phyloP scores from a whole-genome alignment of 23 tunicate species.

The Clavelina lepadiformis region DNA sequence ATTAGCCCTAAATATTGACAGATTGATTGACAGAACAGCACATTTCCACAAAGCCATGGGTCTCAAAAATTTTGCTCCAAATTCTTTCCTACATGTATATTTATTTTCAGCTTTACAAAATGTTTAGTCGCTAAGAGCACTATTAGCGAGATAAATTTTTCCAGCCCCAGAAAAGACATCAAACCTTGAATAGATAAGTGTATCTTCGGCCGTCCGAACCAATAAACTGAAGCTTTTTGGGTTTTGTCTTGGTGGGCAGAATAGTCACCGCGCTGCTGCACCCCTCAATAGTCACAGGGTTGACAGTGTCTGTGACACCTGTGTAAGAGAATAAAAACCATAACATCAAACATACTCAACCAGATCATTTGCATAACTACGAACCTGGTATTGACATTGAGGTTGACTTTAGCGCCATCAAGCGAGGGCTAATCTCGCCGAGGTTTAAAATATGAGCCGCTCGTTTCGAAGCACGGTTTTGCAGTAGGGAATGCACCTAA shows the following conservation, averaged over 20 bases:
- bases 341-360: no score
- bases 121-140: no score
- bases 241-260: conserved; percentile 97
- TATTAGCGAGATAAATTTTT: no score
- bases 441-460: conserved; percentile 67
- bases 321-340: conserved; percentile 1
- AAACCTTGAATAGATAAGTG: conserved; percentile 91
- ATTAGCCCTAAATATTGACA: no score
- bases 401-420: conserved; percentile 74
- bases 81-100: no score
- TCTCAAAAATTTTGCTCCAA: no score
- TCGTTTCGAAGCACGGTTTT: conserved; percentile 66
- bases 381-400: conserved; percentile 94
- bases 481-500: conserved; percentile 69
- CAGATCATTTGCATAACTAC: no score
- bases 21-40: no score
- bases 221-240: conserved; percentile 93
- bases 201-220: conserved; percentile 94
- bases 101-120: no score
- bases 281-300: conserved; percentile 69
- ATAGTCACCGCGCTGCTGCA: conserved; percentile 90
- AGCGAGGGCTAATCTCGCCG: conserved; percentile 86
- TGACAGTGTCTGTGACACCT: conserved; percentile 64
- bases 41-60: no score
- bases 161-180: no score